A percentile compares a stretch with the other conserved stretches of the same genome.
Conservation (phyloP, 2,888 invertebrate species). For the Ornithoptera alexandrae region DNA sequence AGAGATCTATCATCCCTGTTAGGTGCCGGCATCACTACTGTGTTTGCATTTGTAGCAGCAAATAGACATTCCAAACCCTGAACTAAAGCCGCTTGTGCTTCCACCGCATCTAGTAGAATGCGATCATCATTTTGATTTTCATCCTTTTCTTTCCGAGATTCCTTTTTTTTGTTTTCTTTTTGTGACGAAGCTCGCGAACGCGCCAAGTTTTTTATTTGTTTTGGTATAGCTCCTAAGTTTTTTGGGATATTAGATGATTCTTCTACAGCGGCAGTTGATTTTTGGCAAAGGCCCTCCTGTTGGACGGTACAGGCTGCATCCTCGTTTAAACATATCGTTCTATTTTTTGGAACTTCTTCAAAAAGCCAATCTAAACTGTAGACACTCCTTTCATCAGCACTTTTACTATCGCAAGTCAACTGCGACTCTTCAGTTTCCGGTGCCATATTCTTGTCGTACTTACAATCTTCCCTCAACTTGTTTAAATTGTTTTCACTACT, state of each 20-base stretch:
- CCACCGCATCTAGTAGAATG: slow-evolving; percentile 70
- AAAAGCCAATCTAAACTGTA: slow-evolving; percentile 76
- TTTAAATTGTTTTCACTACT: slow-evolving; percentile 78
- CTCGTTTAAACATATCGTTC: slow-evolving; percentile 48
- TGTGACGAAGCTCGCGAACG: slow-evolving; percentile 80
- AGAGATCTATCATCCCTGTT: slow-evolving; percentile 65
- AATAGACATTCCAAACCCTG: slow-evolving; percentile 77
- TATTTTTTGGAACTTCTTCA: slow-evolving; percentile 55
- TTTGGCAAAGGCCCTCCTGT: slow-evolving; percentile 57
- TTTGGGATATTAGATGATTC: slow-evolving; percentile 78
- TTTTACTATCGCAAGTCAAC: slow-evolving; percentile 62
- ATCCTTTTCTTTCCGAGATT: slow-evolving; percentile 70
- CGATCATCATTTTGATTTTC: slow-evolving; percentile 69
- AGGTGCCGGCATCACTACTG: slow-evolving; percentile 71
- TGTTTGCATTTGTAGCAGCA: slow-evolving; percentile 73
- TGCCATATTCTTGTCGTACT: slow-evolving; percentile 46
- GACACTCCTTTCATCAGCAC: slow-evolving; percentile 67
- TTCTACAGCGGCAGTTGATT: slow-evolving; percentile 61
- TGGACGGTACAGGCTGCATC: slow-evolving; percentile 44
- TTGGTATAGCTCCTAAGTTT: slow-evolving; percentile 86
- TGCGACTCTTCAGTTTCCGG: slow-evolving; percentile 64
- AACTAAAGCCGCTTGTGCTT: slow-evolving; percentile 79
- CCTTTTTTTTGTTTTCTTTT: slow-evolving; percentile 77
- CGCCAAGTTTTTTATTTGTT: slow-evolving; percentile 81
- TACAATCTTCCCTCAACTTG: slow-evolving; percentile 47